Evolutionary conservation across 2,113 vertebrate species (phyloP).

Genomic region (Sclerurus mexicanus): DNA sequence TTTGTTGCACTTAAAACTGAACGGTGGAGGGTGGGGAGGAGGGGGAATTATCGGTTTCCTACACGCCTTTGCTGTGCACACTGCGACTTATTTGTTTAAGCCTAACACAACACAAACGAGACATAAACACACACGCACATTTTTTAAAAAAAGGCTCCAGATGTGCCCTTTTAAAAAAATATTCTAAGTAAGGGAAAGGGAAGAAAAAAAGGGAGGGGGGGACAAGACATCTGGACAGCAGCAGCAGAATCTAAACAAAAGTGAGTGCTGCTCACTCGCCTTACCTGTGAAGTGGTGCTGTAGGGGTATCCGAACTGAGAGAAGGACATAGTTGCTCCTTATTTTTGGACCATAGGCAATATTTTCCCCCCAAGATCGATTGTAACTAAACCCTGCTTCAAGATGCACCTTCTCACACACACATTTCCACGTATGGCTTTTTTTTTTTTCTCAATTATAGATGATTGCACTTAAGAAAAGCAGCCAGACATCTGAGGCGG

Average conservation of each 20-base stretch:
- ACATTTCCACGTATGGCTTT: slow-evolving; percentile 85
- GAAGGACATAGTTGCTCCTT: slow-evolving; percentile 93
- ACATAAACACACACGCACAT: slow-evolving; percentile 55
- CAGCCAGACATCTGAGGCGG: slow-evolving; percentile 67
- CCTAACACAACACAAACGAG: slow-evolving; percentile 51
- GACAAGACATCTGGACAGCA: slow-evolving; percentile 59
- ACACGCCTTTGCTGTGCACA: slow-evolving; percentile 26
- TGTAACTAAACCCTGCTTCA: slow-evolving; percentile 85
- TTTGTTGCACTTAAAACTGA: slow-evolving; percentile 46
- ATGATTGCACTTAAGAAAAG: slow-evolving; percentile 87
- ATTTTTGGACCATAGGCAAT: slow-evolving; percentile 88
- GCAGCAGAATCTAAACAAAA: slow-evolving; percentile 52
- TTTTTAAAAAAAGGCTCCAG: slow-evolving; percentile 56
- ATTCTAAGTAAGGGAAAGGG: slow-evolving; percentile 43
- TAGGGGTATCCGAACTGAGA: slow-evolving; percentile 97
- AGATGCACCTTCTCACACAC: slow-evolving; percentile 82
- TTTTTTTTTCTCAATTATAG: slow-evolving; percentile 83
- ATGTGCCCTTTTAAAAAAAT: slow-evolving; percentile 58
- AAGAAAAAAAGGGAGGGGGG: slow-evolving; percentile 28
- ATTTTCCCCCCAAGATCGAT: slow-evolving; percentile 86
- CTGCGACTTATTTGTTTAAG: slow-evolving; percentile 35
- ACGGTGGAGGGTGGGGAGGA: neutral
- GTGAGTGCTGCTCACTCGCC: slow-evolving; percentile 66
- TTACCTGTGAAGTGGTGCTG: slow-evolving; percentile 95
- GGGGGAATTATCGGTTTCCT: neutral